phyloP scores from a whole-genome alignment of 1,140 invertebrate species.

The Cyrtorhinus lividipennis region DNA sequence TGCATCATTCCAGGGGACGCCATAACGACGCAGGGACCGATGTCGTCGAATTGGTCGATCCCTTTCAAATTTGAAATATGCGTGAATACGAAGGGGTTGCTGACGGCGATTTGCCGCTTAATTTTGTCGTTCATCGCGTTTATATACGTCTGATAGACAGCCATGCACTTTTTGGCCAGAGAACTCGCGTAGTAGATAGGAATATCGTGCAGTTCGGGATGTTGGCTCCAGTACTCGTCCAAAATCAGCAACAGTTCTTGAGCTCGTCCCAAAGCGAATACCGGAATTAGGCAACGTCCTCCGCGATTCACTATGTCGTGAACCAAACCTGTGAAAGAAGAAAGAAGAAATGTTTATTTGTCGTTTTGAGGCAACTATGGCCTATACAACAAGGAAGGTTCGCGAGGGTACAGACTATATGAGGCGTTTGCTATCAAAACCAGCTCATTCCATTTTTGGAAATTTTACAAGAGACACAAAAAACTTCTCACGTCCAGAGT shows the following conservation, averaged over 20 bases:
- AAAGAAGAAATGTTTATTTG: no score
- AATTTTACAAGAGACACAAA: no score
- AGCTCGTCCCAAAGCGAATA: constrained; percentile 94
- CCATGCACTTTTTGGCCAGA: constrained; percentile 99
- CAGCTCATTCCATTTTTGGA: no score
- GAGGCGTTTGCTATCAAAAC: no score
- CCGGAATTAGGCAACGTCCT: constrained; percentile 93
- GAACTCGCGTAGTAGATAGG: constrained; percentile 99
- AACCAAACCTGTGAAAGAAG: constrained; percentile 85
- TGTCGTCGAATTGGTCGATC: constrained; percentile 98
- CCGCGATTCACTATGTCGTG: constrained; percentile 92
- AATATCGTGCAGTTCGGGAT: constrained; percentile 96
- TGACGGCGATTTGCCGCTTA: constrained; percentile 86
- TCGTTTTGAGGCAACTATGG: no score
- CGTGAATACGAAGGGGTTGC: constrained; percentile 98
- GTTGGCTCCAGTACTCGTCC: constrained; percentile 97
- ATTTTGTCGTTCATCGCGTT: constrained; percentile 99
- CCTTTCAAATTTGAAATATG: constrained; percentile 98
- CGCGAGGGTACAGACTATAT: no score
- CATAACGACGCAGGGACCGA: constrained; percentile 98
- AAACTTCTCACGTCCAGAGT: no score
- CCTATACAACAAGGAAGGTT: no score
- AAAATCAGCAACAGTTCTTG: constrained; percentile 92
- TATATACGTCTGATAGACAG: constrained; percentile 98
- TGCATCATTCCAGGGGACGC: constrained; percentile 99